Conservation (phyloP, 2,888 invertebrate species). For the Drosophila histrio region DNA sequence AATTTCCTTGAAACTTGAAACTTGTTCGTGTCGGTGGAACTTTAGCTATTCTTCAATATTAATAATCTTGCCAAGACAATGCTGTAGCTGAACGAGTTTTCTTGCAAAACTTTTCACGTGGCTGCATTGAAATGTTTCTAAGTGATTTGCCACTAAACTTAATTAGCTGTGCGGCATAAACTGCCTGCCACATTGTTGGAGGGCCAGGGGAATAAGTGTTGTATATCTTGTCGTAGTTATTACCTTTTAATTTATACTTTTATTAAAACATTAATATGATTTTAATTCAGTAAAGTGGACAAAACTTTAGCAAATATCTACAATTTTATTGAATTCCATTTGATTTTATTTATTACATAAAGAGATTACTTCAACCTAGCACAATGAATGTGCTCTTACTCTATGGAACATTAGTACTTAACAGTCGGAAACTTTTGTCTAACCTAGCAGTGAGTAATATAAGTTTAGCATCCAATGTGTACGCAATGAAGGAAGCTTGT, state of each 20-base stretch:
- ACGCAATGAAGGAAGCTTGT: too few species aligned
- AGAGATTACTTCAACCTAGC: background rate
- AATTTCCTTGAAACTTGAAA: slow-evolving; percentile 16
- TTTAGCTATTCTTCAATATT: background rate
- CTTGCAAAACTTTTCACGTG: slow-evolving; percentile 8
- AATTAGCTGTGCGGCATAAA: slow-evolving; percentile 36
- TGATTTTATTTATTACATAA: background rate
- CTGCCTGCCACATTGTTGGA: slow-evolving; percentile 13
- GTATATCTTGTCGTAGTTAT: background rate
- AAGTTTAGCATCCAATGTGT: background rate
- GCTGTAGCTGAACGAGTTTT: background rate
- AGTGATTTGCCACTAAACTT: slow-evolving; percentile 12
- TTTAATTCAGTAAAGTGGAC: background rate
- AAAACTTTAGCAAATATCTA: background rate
- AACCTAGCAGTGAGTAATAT: background rate
- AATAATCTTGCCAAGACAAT: background rate
- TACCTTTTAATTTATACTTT: background rate
- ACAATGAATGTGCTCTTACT: background rate
- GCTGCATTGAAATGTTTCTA: slow-evolving; percentile 6
- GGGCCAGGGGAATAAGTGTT: background rate
- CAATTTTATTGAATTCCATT: background rate
- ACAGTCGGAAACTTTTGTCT: background rate
- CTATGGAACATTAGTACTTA: background rate
- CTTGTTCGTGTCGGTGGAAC: slow-evolving; percentile 3
- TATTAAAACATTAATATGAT: background rate